Evolutionary conservation across 2,113 vertebrate species (phyloP), one percentile per base, ranked within the genome.

Genomic region (Myxocyprinus asiaticus): DNA sequence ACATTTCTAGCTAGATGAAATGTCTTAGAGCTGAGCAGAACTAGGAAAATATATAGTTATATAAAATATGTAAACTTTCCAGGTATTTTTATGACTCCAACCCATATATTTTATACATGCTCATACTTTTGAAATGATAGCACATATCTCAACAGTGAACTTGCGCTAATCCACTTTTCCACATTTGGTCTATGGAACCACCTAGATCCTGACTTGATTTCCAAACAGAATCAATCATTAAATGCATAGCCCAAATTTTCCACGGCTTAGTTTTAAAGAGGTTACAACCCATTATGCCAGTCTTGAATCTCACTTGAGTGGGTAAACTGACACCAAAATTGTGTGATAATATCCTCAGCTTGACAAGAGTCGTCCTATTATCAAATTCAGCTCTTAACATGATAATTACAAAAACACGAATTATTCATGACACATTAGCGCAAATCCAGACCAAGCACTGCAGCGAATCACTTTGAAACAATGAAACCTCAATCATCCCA

Each of bases 291-390:
- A 75, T 63, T 42, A 50, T 8, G 1, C 4, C 59, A 51, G 61
- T 75, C 72, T 51, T 50, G 7, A 72, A 17, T 51, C 45, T 42
- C 59, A 33, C 45, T 51, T 17, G 3, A 50, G 44, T 2, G 47
- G 43, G 58, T 63, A 63, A 75, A 63, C 72, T 7, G 11, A 75
- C 45, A 43, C 72, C 59, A 75, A 12, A 15, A 63, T n/a, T 63
- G 43, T 63, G 72, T 51, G 58, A 51, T 75, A 33, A 33, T 51
- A 75, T 75, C 3, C 0, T 4, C 17, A 51, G 45, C 15, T 33
- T 42, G 7, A 11, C 59, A 48, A 1, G 2, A 42, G 59, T 15
- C 17, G 22, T 9, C 44, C 33, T 47, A 75, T 47, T 62, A 48
- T 62, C 17, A 2, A 8, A 44, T 62, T 3, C 15, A 33, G 58